Evolutionary conservation across 2,797 vertebrate species (phyloP), one percentile per base, ranked within the genome.

Genomic region (Crypturellus tataupa): DNA sequence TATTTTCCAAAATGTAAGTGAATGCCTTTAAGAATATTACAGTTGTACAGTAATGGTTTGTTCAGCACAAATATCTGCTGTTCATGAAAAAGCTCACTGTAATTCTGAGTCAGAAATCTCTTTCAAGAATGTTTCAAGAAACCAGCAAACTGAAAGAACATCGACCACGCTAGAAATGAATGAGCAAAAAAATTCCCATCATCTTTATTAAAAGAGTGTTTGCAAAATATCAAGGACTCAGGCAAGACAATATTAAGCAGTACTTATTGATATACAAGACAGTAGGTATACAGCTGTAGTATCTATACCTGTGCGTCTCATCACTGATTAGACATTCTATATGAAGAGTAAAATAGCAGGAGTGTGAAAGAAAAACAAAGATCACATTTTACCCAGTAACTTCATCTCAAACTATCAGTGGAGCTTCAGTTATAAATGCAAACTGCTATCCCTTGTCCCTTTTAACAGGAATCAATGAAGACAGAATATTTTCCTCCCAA

Each of bases 381-480:
- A 85, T 9, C 51, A 70, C 58, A 49, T 49, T 90, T 90, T 81
- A 68, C 58, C 64, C 65, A 85, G 55, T 42, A 81, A 80, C 18
- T 47, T 10, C 17, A 58, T 44, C 84, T 95, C 55, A 60, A 21
- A 64, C 62, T 93, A 86, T 29, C 18, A 51, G 47, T 68, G 72
- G 79, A 86, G 92, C 65, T 80, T 91, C 80, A 87, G 56, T 42
- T 33, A 83, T 25, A 63, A 92, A 87, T 73, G 89, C 94, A 82
- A 80, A 79, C 33, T 27, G 44, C 24, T 78, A 25, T 90, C 59
- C 35, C 95, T 87, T 93, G 46, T 81, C 92, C 68, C 76, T 79
- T 64, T 90, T 39, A 87, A 56, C 23, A 94, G 88, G 80, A 97
- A 95, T 31, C 40, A 95, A 96, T 63, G 80, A 96, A 97, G 82